A percentile compares a stretch with the other conserved stretches of the same genome.
Conservation (phyloP, 2,888 invertebrate genomes). For the Pseudeuparius sepicola region DNA sequence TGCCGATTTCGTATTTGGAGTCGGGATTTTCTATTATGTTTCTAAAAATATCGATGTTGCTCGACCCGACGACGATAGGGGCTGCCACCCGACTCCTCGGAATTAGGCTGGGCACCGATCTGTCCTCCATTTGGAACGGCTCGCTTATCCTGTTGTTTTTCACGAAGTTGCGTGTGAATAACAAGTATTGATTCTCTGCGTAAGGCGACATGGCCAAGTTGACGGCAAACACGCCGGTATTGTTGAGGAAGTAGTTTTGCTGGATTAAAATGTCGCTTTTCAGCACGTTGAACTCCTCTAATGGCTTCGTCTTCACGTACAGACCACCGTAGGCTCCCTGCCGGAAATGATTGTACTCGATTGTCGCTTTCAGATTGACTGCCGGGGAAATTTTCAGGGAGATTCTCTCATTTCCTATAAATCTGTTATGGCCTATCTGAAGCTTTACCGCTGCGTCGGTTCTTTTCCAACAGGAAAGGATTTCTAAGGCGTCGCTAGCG, state of each 20-base stretch:
- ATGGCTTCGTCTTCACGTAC: slow-evolving; percentile 69
- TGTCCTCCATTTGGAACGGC: slow-evolving; percentile 61
- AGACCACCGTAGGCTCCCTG: slow-evolving; percentile 75
- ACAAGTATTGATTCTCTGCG: slow-evolving; percentile 66
- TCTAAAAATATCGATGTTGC: slow-evolving; percentile 77
- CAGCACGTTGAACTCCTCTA: slow-evolving; percentile 70
- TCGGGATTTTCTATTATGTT: slow-evolving; percentile 88
- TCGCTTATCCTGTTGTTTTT: slow-evolving; percentile 77
- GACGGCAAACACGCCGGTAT: slow-evolving; percentile 79
- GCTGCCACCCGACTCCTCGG: slow-evolving; percentile 91
- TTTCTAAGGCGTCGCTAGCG: slow-evolving; percentile 65
- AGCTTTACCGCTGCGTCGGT: slow-evolving; percentile 47
- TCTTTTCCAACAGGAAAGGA: slow-evolving; percentile 71
- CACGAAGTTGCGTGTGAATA: slow-evolving; percentile 83
- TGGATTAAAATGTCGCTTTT: slow-evolving; percentile 63
- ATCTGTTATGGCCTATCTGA: slow-evolving; percentile 79
- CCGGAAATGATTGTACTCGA: slow-evolving; percentile 84
- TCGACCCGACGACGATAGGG: slow-evolving; percentile 82
- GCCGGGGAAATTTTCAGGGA: slow-evolving; percentile 73
- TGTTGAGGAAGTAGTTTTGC: slow-evolving; percentile 84
- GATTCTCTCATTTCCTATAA: slow-evolving; percentile 64
- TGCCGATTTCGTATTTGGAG: slow-evolving; percentile 89
- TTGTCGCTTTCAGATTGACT: slow-evolving; percentile 62
- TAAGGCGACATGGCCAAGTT: slow-evolving; percentile 83
- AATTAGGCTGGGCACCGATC: slow-evolving; percentile 59